Percentiles rank a stretch among this genome's conserved stretches.
Conservation (phyloP, 2,888 invertebrate species). For the Herminia tarsipennalis region DNA sequence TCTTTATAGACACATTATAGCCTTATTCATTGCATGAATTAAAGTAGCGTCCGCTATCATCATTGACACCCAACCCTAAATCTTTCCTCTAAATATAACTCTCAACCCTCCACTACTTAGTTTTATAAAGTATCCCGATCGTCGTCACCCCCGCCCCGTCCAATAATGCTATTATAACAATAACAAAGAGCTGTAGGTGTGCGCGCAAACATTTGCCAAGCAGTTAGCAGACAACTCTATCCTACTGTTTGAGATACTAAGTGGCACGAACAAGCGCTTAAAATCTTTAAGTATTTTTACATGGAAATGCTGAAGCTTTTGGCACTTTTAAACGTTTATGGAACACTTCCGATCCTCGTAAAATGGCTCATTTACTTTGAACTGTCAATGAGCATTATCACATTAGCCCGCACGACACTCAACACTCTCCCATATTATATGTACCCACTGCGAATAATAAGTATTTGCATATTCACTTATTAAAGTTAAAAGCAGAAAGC, state of each 20-base stretch:
- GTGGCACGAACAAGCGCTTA: conserved; percentile 11
- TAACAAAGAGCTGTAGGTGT: conserved; percentile 26
- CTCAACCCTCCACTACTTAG: not conserved
- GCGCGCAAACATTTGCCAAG: conserved; percentile 30
- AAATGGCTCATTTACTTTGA: too few species aligned
- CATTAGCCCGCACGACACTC: too few species aligned
- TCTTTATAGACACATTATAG: too few species aligned
- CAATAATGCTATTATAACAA: conserved; percentile 16
- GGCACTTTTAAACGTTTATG: not conserved
- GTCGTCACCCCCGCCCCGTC: not conserved
- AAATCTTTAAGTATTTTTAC: conserved; percentile 7
- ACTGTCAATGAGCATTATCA: too few species aligned
- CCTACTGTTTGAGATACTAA: conserved; percentile 36
- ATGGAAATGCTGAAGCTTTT: conserved; percentile 2
- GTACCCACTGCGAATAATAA: too few species aligned
- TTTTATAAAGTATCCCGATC: not conserved
- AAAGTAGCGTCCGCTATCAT: too few species aligned
- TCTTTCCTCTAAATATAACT: not conserved
- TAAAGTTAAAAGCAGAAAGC: too few species aligned
- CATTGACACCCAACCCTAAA: too few species aligned
- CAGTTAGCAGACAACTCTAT: conserved; percentile 33
- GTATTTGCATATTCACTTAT: too few species aligned
- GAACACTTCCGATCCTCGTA: too few species aligned
- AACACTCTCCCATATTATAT: too few species aligned
- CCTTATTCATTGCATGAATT: too few species aligned